phyloP scores from a whole-genome alignment of 2,888 invertebrate species.

The Exephanes ischioxanthus region DNA sequence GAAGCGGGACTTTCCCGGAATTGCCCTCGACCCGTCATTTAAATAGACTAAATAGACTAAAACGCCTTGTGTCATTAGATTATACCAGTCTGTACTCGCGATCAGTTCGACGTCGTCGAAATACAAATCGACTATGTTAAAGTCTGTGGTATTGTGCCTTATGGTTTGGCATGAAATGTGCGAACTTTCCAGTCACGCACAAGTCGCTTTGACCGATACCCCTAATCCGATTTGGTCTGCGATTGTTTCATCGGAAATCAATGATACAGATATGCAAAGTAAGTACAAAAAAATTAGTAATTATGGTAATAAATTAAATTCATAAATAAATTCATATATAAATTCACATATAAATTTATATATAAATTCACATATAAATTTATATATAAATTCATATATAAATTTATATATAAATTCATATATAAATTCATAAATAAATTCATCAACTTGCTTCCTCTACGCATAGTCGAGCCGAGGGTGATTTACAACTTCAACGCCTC shows the following conservation, averaged over 20 bases:
- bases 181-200: neutral
- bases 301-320: neutral
- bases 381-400: neutral
- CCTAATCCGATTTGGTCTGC: slow-evolving; percentile 5
- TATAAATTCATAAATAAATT: too few relatives aligned
- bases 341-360: neutral
- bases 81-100: neutral
- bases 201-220: neutral
- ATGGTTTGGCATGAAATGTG: neutral
- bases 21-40: neutral
- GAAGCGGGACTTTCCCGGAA: neutral
- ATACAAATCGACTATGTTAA: neutral
- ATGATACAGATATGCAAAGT: slow-evolving; percentile 2
- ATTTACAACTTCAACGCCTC: slow-evolving; percentile 25
- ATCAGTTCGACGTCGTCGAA: neutral
- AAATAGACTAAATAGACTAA: neutral
- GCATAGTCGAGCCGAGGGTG: neutral
- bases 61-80: neutral
- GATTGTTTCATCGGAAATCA: neutral
- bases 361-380: too few relatives aligned
- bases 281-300: neutral
- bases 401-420: neutral
- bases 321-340: neutral
- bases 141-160: neutral
- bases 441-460: neutral